Evolutionary conservation across 2,113 vertebrate species (phyloP).

Genomic region (Sorex araneus): DNA sequence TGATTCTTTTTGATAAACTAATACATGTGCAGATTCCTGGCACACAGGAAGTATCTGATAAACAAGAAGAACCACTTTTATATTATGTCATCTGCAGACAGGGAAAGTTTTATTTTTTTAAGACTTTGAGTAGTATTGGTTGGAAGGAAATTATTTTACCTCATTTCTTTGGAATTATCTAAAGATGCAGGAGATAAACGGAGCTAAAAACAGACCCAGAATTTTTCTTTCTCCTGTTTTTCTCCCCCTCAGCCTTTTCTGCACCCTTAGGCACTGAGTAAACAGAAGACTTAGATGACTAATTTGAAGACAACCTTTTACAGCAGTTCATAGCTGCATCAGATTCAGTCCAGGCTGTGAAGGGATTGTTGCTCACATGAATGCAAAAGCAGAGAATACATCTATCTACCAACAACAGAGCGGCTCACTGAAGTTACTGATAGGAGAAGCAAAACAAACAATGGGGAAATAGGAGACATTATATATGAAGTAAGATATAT

Average conservation of each 20-base stretch:
- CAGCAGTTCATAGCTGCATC: not conserved
- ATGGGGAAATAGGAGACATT: not conserved
- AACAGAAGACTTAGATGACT: slow-evolving; percentile 29
- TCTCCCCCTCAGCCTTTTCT: not conserved
- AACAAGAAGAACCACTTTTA: not conserved
- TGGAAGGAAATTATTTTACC: slow-evolving; percentile 21
- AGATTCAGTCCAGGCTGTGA: not conserved
- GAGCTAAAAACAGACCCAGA: not conserved
- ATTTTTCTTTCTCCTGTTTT: not conserved
- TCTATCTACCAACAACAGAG: not conserved
- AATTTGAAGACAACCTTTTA: not conserved
- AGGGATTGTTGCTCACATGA: not conserved
- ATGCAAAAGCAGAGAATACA: not conserved
- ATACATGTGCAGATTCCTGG: not conserved
- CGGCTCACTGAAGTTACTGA: not conserved
- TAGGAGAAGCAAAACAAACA: not conserved
- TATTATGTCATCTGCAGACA: slow-evolving; percentile 7
- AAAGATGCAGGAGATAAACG: not conserved
- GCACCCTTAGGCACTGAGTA: not conserved
- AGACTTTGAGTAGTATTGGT: not conserved
- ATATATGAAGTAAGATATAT: not conserved
- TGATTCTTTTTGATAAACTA: too few species aligned
- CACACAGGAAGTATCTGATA: not conserved
- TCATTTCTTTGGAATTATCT: not conserved
- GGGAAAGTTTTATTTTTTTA: slow-evolving; percentile 35